A percentile compares a stretch with the other conserved stretches of the same genome.
These are phyloP conservation scores for Operophtera brumata DNA, from an alignment of 2,888 invertebrate genomes.

Conservation along the genomic window DNA sequence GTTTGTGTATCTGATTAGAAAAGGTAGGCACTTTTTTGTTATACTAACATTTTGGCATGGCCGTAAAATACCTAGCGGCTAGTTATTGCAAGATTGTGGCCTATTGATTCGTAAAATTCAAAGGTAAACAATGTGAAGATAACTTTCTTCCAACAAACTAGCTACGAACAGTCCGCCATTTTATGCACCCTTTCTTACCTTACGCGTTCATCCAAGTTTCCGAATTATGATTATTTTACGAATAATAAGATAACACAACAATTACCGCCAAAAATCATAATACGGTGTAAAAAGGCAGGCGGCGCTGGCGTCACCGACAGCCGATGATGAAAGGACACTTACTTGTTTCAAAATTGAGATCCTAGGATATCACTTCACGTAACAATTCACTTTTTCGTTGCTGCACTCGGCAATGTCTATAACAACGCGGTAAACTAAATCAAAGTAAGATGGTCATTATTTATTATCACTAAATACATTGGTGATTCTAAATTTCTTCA, in stretches of 20 bases:
- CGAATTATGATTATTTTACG: neutral
- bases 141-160: neutral
- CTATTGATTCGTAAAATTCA: no score
- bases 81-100: no score
- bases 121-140: neutral
- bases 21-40: no score
- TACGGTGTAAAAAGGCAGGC: slow-evolving; percentile 47
- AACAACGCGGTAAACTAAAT: neutral
- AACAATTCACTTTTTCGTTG: slow-evolving; percentile 19
- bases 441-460: neutral
- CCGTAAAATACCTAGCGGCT: no score
- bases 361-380: slow-evolving; percentile 26
- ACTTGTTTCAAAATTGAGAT: slow-evolving; percentile 24
- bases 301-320: slow-evolving; percentile 67
- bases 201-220: no score
- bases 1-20: no score
- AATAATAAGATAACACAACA: neutral
- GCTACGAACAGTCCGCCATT: slow-evolving; percentile 37
- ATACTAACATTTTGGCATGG: no score
- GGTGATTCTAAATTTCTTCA: slow-evolving; percentile 14
- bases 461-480: slow-evolving; percentile 40
- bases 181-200: neutral
- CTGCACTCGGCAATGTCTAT: slow-evolving; percentile 1
- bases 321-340: slow-evolving; percentile 27
- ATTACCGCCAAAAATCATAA: slow-evolving; percentile 14